Percentiles rank a stretch among this genome's conserved stretches.
Evolutionary conservation across 2,113 vertebrate species (phyloP).

Genomic region (Ctenomys sociabilis): DNA sequence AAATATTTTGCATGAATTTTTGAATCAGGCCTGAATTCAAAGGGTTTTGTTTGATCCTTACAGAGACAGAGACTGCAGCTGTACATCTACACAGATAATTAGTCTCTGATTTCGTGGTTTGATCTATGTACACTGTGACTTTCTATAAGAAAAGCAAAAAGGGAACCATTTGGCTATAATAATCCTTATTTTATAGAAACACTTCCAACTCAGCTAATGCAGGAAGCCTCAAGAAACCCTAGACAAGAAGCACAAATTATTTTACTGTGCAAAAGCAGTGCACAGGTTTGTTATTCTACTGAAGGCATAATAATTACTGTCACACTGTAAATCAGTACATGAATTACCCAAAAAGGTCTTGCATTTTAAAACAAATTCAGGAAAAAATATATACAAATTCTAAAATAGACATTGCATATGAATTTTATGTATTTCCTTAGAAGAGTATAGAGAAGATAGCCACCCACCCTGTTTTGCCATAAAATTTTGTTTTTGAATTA

Average conservation of each 20-base stretch:
- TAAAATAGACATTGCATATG: slow-evolving; percentile 20
- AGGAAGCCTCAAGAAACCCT: not conserved
- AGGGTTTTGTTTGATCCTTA: not conserved
- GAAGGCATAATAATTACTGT: slow-evolving; percentile 3
- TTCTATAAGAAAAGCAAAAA: slow-evolving; percentile 37
- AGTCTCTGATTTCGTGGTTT: slow-evolving; percentile 47
- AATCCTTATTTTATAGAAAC: not conserved
- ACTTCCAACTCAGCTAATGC: not conserved
- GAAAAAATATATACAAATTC: slow-evolving; percentile 31
- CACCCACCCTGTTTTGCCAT: not conserved
- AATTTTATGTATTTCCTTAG: not conserved
- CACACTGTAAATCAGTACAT: slow-evolving; percentile 13
- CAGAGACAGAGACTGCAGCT: not conserved
- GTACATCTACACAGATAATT: slow-evolving; percentile 23
- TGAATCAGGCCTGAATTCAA: not conserved
- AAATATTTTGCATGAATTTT: not conserved
- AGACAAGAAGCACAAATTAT: slow-evolving; percentile 16
- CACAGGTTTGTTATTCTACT: not conserved
- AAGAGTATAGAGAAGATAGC: not conserved
- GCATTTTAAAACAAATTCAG: slow-evolving; percentile 29
- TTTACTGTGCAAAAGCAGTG: not conserved
- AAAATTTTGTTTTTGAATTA: slow-evolving; percentile 43
- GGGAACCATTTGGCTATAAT: slow-evolving; percentile 44
- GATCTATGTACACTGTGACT: not conserved
- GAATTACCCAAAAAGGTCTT: not conserved